Percentiles rank a stretch among this genome's conserved stretches.
Conservation (phyloP, 1,140 invertebrate species). For the Grapholita molesta region DNA sequence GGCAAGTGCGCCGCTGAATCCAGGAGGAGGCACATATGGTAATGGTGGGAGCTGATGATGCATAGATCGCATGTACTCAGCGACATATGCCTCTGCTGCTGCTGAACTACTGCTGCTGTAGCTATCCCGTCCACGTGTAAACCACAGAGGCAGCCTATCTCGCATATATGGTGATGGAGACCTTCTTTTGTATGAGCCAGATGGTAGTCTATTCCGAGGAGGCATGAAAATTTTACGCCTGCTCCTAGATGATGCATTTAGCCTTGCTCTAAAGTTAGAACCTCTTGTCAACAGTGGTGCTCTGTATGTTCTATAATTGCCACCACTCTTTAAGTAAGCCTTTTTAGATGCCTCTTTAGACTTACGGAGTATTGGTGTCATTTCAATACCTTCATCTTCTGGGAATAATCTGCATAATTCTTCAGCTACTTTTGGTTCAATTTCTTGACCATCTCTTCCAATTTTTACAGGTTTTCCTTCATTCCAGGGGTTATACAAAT, state of each 20-base stretch:
- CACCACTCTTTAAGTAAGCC: conserved; percentile 78
- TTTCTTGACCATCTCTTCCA: conserved; percentile 98
- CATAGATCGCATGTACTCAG: conserved; percentile 90
- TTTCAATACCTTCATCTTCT: conserved; percentile 94
- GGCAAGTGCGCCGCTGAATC: conserved; percentile 77
- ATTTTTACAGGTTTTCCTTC: conserved; percentile 99
- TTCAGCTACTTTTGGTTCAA: conserved; percentile 96
- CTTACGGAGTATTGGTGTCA: conserved; percentile 92
- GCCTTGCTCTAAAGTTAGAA: conserved; percentile 62
- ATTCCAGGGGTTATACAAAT: conserved; percentile 99
- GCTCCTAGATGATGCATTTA: conserved; percentile 63
- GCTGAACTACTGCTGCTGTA: conserved; percentile 79
- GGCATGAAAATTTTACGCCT: conserved; percentile 76
- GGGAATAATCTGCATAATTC: conserved; percentile 96
- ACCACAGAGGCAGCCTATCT: conserved; percentile 69
- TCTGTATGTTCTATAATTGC: conserved; percentile 74
- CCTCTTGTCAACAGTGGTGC: conserved; percentile 63
- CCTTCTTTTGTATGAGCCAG: conserved; percentile 78
- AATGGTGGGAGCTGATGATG: conserved; percentile 87
- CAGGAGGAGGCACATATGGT: conserved; percentile 83
- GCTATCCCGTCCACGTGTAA: conserved; percentile 70
- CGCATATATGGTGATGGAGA: conserved; percentile 78
- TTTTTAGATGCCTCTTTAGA: conserved; percentile 90
- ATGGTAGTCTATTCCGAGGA: conserved; percentile 68
- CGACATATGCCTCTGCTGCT: conserved; percentile 86